Conservation (phyloP, 2,797 vertebrate species). For the Pseudochirops cupreus region DNA sequence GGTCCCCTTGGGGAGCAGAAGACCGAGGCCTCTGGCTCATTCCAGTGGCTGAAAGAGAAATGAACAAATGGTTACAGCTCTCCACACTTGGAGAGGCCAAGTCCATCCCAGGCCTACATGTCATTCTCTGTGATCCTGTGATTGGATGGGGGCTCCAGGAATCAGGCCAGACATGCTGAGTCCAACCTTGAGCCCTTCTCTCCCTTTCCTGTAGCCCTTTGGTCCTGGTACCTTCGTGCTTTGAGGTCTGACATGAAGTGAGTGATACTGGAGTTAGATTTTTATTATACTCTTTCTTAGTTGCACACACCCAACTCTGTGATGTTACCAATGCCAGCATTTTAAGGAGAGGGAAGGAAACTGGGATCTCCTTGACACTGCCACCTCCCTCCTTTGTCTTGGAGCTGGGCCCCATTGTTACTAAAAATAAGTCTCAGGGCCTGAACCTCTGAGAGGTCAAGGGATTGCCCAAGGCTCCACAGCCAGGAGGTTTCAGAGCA, state of each 20-base stretch:
- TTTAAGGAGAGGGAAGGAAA: neutral
- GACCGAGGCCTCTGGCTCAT: neutral
- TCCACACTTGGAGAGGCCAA: accelerated
- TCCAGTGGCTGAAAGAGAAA: neutral
- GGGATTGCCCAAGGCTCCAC: neutral
- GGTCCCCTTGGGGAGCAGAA: neutral
- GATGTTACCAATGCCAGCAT: neutral
- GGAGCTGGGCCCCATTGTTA: neutral
- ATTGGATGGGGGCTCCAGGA: neutral
- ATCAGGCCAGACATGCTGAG: neutral
- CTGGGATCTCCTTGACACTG: neutral
- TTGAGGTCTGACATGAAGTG: neutral
- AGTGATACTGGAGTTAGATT: neutral
- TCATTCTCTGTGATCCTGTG: accelerated
- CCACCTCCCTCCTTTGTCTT: neutral
- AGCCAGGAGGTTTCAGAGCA: neutral
- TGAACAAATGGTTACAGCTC: neutral
- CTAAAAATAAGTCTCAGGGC: neutral
- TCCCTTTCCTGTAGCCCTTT: neutral
- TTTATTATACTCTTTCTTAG: accelerated
- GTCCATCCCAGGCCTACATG: neutral
- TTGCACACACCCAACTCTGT: accelerated
- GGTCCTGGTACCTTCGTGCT: neutral
- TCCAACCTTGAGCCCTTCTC: neutral
- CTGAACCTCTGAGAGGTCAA: neutral